Conservation (phyloP, 1,140 invertebrate genomes). For the Penaeus vannamei region DNA sequence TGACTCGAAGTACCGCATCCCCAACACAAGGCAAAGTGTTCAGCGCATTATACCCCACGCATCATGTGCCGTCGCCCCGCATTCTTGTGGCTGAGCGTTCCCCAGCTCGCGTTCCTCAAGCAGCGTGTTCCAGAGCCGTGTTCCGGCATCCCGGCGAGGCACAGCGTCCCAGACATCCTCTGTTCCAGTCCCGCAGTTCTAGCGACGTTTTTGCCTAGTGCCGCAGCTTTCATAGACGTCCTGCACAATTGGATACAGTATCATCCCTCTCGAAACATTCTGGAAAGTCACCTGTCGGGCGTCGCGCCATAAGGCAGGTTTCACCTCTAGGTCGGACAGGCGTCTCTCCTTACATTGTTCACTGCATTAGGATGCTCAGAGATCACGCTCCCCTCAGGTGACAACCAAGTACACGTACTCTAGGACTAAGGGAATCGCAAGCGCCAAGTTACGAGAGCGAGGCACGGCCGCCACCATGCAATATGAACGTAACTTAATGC, state of each 20-base stretch:
- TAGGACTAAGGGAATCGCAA: background rate
- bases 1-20: too few relatives aligned
- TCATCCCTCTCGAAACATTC: constrained; percentile 26
- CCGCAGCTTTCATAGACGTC: constrained; percentile 51
- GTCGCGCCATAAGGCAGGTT: constrained; percentile 16
- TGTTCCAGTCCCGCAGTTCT: too few relatives aligned
- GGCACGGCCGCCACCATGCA: background rate
- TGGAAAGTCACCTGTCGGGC: constrained; percentile 40
- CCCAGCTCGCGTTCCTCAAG: too few relatives aligned
- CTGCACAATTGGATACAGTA: constrained; percentile 52
- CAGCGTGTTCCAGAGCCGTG: too few relatives aligned
- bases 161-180: too few relatives aligned
- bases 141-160: too few relatives aligned
- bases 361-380: too few relatives aligned
- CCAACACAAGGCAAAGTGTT: too few relatives aligned
- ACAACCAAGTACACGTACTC: too few relatives aligned
- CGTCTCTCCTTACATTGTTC: constrained; percentile 9
- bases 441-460: background rate
- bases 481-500: constrained; percentile 43
- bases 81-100: too few relatives aligned
- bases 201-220: constrained; percentile 17
- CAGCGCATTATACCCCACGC: too few relatives aligned
- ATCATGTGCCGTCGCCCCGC: too few relatives aligned
- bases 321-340: background rate
- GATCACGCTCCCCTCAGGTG: background rate